Evolutionary conservation across 2,888 invertebrate species (phyloP), one percentile per base, ranked within the genome.

Genomic region (Amblyteles armatorius): DNA sequence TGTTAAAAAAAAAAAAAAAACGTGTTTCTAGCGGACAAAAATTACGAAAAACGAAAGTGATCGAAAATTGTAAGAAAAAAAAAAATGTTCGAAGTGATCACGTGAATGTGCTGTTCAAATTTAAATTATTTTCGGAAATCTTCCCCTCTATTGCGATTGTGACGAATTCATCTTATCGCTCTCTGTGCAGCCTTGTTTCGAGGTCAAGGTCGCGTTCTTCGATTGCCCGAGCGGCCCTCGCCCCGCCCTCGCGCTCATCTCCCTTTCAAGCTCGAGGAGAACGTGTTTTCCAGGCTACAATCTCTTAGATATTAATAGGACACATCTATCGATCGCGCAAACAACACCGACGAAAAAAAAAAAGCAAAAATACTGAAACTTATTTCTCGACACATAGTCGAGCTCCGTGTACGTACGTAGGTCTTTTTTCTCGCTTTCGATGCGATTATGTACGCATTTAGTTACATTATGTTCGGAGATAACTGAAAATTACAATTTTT

Each of bases 401-500:
- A 9, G 11, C 26, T 9, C 1, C n/a, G 0, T 26, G 19, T 26
- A 22, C 19, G 11, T 57, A 57, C 26, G 57, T 57, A 57, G 26
- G 57, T 57, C 26, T 57, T 26, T 26, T 22, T 11, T 57, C 22
- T 9, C 26, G 57, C 3, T 7, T 26, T 57, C 1, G 26, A 57
- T 26, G 26, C 22, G 26, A 57, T 57, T 57, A 57, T 26, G 57
- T 26, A 9, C 11, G 26, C 57, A 57, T 57, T 22, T 3, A 57
- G 22, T 11, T 11, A 57, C 19, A 11, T 26, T 57, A 26, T 26
- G 16, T 57, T 26, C 57, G 48, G 69, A 76, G 48, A 65, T 29
- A 83, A 80, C 48, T 50, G 40, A 77, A 72, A 80, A 84, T 84
- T 80, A 77, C 13, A 80, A 72, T 77, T 84, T 83, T 72, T 72